A percentile compares a stretch with the other conserved stretches of the same genome.
phyloP scores from a whole-genome alignment of 2,113 vertebrate genomes.

The Halichoerus grypus region DNA sequence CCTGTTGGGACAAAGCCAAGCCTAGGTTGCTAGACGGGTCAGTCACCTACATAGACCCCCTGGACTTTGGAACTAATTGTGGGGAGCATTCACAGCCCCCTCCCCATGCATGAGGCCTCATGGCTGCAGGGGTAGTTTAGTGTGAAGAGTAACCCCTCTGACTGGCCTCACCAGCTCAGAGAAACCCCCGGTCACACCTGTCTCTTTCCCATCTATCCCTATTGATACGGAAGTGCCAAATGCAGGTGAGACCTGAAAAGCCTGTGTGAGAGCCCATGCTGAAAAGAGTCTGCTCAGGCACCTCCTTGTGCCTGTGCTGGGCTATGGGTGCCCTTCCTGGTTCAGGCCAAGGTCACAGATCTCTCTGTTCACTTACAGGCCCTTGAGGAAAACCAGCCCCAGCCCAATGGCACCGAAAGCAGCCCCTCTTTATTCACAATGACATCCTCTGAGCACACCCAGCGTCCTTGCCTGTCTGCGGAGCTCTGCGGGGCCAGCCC shows the following conservation, averaged over 20 bases:
- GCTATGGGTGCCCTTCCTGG: neutral
- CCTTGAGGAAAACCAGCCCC: neutral
- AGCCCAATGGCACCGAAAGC: neutral
- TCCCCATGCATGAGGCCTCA: neutral
- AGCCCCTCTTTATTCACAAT: neutral
- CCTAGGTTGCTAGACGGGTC: neutral
- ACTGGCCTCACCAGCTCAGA: neutral
- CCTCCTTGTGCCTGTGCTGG: neutral
- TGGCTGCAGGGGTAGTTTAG: neutral
- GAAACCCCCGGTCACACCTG: neutral
- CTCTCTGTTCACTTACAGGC: neutral
- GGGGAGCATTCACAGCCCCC: no score
- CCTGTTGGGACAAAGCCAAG: neutral
- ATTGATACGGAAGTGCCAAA: neutral
- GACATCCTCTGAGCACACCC: no score
- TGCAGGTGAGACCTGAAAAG: neutral
- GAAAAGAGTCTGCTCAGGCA: no score
- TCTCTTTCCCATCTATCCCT: no score
- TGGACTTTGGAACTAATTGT: neutral
- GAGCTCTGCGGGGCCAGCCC: neutral
- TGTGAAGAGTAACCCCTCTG: neutral
- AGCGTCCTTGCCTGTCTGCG: neutral
- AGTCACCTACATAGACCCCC: neutral
- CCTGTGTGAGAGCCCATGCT: neutral
- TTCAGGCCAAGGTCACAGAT: neutral